Evolutionary conservation across 2,888 invertebrate species (phyloP).

Genomic region (Cetonia aurata): DNA sequence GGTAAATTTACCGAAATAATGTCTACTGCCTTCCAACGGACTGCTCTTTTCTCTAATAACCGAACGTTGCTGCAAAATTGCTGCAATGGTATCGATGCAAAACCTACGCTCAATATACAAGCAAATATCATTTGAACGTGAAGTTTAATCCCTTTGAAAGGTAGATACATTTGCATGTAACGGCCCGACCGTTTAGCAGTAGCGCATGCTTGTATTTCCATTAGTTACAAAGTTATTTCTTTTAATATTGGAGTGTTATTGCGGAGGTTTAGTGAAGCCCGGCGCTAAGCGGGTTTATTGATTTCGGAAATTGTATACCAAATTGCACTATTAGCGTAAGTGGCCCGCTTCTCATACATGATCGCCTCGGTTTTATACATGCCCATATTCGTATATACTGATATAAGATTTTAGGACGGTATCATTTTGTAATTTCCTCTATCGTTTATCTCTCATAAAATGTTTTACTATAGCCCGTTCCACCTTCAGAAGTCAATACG

Average conservation of each 20-base stretch:
- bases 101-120: too few relatives aligned
- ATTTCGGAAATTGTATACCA: constrained; percentile 37
- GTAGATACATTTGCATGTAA: constrained; percentile 16
- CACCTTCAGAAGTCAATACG: too few relatives aligned
- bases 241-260: constrained; percentile 32
- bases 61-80: background rate
- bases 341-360: constrained; percentile 23
- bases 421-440: background rate
- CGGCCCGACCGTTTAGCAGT: constrained; percentile 16
- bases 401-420: constrained; percentile 6
- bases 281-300: constrained; percentile 37
- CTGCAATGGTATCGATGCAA: background rate
- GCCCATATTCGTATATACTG: background rate
- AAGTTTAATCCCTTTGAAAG: constrained; percentile 23
- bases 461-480: background rate
- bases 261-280: constrained; percentile 31
- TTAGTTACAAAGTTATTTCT: constrained; percentile 35
- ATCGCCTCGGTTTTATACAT: constrained; percentile 15
- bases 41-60: too few relatives aligned
- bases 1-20: too few relatives aligned
- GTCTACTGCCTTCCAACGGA: too few relatives aligned
- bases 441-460: background rate
- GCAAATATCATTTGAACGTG: background rate
- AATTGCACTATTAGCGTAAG: constrained; percentile 38
- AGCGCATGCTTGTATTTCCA: constrained; percentile 33